phyloP scores from a whole-genome alignment of 2,888 invertebrate genomes.

The Aspidiotus destructor region DNA sequence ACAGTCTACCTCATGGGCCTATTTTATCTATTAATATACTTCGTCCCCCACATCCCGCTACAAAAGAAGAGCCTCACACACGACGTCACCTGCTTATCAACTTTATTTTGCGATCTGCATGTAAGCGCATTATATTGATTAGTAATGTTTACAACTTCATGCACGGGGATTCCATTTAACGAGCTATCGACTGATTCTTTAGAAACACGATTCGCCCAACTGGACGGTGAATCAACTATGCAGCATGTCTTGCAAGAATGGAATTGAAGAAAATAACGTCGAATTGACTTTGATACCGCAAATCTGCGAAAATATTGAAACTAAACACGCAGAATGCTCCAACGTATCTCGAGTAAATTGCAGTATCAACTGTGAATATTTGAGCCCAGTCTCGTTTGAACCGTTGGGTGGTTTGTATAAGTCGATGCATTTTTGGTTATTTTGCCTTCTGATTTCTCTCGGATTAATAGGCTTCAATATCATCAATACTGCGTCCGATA shows the following conservation, averaged over 20 bases:
- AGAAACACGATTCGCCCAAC: constrained; percentile 28
- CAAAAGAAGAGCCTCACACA: constrained; percentile 20
- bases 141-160: background rate
- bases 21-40: constrained; percentile 60
- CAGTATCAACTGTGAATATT: constrained; percentile 5
- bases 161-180: background rate
- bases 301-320: constrained; percentile 12
- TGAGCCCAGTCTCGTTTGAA: constrained; percentile 12
- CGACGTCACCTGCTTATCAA: constrained; percentile 20
- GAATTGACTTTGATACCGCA: constrained; percentile 20
- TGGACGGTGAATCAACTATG: constrained; percentile 30
- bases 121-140: constrained; percentile 4
- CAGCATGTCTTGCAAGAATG: constrained; percentile 18
- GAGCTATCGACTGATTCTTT: background rate
- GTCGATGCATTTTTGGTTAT: constrained; percentile 17
- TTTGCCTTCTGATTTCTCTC: constrained; percentile 5
- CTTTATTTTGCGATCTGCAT: constrained; percentile 24
- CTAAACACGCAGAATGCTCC: constrained; percentile 1
- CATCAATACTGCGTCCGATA: constrained; percentile 76
- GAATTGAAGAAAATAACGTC: constrained; percentile 9
- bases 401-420: constrained; percentile 6
- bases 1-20: constrained; percentile 56
- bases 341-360: constrained; percentile 44
- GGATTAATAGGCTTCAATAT: constrained; percentile 54
- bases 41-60: constrained; percentile 40